These are phyloP conservation scores for Ridgeia piscesae DNA, from an alignment of 1,140 invertebrate species.

Conservation along the genomic window DNA sequence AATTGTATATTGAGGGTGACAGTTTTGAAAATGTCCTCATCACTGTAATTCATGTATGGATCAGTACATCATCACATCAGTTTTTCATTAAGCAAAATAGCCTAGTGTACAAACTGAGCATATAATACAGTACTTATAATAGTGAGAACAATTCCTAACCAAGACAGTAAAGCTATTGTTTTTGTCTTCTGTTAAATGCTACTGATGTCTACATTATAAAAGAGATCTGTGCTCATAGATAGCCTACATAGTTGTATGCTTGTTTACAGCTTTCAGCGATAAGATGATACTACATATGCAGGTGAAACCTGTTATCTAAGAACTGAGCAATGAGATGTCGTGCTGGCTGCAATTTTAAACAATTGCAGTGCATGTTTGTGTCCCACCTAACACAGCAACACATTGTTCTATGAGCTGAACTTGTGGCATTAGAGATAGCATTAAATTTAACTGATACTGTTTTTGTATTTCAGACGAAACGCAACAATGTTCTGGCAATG, in stretches of 20 bases:
- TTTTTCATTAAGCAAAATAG: background rate
- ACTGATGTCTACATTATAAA: background rate
- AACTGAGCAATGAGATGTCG: background rate
- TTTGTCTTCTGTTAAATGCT: background rate
- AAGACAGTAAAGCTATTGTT: background rate
- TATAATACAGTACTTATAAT: no score
- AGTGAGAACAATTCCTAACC: no score
- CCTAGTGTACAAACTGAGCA: background rate
- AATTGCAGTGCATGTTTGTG: background rate
- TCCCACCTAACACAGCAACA: background rate
- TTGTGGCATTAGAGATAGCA: background rate
- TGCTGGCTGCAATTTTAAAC: background rate
- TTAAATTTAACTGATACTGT: background rate
- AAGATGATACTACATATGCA: background rate
- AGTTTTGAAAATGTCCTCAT: background rate
- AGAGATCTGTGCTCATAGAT: background rate
- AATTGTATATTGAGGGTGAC: background rate
- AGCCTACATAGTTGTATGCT: background rate
- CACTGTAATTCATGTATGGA: background rate
- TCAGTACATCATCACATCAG: background rate
- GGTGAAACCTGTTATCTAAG: background rate
- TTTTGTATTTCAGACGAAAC: slow-evolving; percentile 57
- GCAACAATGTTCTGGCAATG: slow-evolving; percentile 60
- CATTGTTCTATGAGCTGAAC: background rate
- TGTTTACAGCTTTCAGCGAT: background rate